These are phyloP conservation scores for Poecilia velifera DNA, from an alignment of 2,797 vertebrate genomes.

Conservation along the genomic window DNA sequence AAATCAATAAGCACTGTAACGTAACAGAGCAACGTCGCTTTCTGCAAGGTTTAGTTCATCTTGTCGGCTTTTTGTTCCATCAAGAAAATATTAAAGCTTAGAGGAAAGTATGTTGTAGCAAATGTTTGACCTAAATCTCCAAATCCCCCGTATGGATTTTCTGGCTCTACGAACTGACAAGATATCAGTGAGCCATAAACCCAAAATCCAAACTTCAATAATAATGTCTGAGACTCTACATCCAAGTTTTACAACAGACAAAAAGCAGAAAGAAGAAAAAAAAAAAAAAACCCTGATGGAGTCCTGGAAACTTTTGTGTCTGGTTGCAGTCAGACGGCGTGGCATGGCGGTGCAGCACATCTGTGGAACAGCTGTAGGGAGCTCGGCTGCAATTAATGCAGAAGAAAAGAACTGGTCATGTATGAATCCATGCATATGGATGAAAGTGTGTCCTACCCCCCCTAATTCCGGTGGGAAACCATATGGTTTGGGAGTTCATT, in stretches of 20 bases:
- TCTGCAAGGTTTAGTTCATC: background rate
- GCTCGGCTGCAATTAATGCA: slow-evolving; percentile 15
- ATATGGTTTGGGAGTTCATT: slow-evolving; percentile 39
- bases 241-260: slow-evolving; percentile 24
- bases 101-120: slow-evolving; percentile 15
- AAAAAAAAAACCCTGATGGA: slow-evolving; percentile 15
- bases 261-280: background rate
- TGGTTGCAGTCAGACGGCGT: slow-evolving; percentile 27
- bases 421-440: slow-evolving; percentile 25
- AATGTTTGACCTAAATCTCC: slow-evolving; percentile 25
- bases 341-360: slow-evolving; percentile 15
- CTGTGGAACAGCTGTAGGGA: slow-evolving; percentile 15
- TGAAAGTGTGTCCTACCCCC: slow-evolving; percentile 2
- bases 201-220: slow-evolving; percentile 43
- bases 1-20: background rate
- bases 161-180: slow-evolving; percentile 31
- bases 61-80: slow-evolving; percentile 3
- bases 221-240: slow-evolving; percentile 29
- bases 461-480: slow-evolving; percentile 18
- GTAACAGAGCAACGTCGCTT: background rate
- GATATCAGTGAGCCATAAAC: slow-evolving; percentile 23
- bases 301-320: slow-evolving; percentile 25
- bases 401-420: background rate
- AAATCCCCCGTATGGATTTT: slow-evolving; percentile 38
- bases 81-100: slow-evolving; percentile 11